Base-by-base conservation (phyloP, 2,888 invertebrate genomes). In the Pelosia muscerda region DNA sequence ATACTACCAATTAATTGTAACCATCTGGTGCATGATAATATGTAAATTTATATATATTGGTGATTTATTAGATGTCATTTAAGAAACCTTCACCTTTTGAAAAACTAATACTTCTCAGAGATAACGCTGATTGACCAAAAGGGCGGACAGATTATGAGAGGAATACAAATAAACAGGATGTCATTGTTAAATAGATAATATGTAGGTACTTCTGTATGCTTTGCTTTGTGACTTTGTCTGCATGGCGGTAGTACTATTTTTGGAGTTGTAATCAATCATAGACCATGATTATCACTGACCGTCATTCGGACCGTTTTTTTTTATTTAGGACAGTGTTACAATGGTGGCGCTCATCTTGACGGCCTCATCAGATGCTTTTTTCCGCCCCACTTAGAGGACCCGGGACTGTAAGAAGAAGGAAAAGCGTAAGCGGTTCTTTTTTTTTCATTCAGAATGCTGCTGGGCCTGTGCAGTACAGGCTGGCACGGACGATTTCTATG, bases 51-150 rank as follows among this genome's bases (percentile, higher is more conserved):
- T 49, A 28, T 28, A 53, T 28, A 54, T 54, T 23, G 62, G 31
- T 62, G 62, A 62, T 62, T 54, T 62, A 62, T 62, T 62, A 22
- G 62, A 9, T 54, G 62, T 62, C 62, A 62, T 13, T 28, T 26
- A n/a, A 22, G 19, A 62, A 62, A 31, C 62, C 62, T 62, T 62
- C 31, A 62, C 62, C 53, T 62, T 62, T 62, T 22, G 31, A 62
- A 54, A 54, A 31, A 31, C 19, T 31, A 54, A 54, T 62, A 62
- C 9, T 59, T 59, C 49, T 54, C n/a, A 53, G 31, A 28, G 54
- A 59, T 59, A 38, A 54, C 26, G 23, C 22, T 54, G 53, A 54
- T 62, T 61, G 61, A 31, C 1, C 13, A 54, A 54, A 55, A 66
- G 23, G 31, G 26, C 57, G 58, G 57, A 56, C 42, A 34, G 57